Evolutionary conservation across 2,113 vertebrate species (phyloP).

Genomic region (Erythrolamprus reginae): DNA sequence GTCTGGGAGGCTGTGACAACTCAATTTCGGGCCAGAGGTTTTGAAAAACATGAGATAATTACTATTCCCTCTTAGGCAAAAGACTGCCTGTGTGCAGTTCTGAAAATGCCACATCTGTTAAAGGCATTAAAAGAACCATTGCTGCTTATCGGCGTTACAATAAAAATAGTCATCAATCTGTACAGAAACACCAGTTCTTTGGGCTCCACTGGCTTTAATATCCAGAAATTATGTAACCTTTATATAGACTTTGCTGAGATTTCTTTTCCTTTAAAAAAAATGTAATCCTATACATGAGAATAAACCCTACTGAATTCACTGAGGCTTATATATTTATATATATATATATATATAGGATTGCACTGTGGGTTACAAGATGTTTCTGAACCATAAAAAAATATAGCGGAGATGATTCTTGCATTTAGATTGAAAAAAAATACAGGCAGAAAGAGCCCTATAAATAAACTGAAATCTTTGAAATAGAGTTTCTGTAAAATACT

Average conservation of each 20-base stretch:
- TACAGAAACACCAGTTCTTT: constrained; percentile 49
- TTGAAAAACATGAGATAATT: constrained; percentile 66
- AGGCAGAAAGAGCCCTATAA: background rate
- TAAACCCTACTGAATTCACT: background rate
- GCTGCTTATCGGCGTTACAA: constrained; percentile 55
- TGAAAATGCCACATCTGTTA: constrained; percentile 67
- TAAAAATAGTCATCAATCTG: constrained; percentile 65
- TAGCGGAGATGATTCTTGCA: background rate
- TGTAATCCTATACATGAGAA: background rate
- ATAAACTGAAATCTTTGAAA: background rate
- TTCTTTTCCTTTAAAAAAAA: background rate
- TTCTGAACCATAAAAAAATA: background rate
- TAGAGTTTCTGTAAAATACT: background rate
- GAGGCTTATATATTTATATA: background rate
- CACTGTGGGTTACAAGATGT: background rate
- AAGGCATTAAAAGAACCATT: constrained; percentile 51
- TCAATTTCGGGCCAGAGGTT: constrained; percentile 68
- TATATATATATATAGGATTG: background rate
- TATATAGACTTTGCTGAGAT: background rate
- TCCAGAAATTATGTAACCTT: constrained; percentile 9
- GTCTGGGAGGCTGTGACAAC: constrained; percentile 68
- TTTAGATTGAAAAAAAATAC: background rate
- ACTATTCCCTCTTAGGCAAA: constrained; percentile 48
- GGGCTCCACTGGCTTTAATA: constrained; percentile 42
- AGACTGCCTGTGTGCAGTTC: constrained; percentile 33